phyloP scores from a whole-genome alignment of 2,797 vertebrate species.

The Cyprinella venusta region DNA sequence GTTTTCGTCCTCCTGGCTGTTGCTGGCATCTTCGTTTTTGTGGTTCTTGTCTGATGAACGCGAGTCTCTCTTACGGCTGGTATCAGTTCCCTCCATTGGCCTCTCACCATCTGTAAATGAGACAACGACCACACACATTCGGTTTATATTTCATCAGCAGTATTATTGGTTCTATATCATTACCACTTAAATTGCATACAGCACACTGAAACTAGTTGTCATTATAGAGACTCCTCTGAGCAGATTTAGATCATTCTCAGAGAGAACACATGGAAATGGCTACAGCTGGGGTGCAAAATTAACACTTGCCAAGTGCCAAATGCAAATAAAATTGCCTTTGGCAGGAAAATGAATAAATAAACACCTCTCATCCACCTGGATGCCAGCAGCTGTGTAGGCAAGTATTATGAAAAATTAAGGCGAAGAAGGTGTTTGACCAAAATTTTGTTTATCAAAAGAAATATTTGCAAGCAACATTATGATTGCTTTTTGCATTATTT shows the following conservation, averaged over 20 bases:
- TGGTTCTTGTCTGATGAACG: constrained; percentile 70
- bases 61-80: constrained; percentile 74
- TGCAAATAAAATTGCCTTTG: constrained; percentile 25
- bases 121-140: constrained; percentile 55
- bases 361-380: constrained; percentile 15
- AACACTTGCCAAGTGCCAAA: constrained; percentile 20
- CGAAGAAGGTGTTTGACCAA: constrained; percentile 8
- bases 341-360: constrained; percentile 17
- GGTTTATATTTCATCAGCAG: constrained; percentile 9
- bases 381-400: constrained; percentile 5
- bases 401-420: constrained; percentile 1
- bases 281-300: constrained; percentile 21
- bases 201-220: neutral
- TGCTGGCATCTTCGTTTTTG: constrained; percentile 85
- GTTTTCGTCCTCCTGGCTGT: constrained; percentile 89
- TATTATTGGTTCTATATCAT: constrained; percentile 14
- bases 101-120: constrained; percentile 85
- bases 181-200: constrained; percentile 33
- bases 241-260: neutral
- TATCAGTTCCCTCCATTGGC: constrained; percentile 82
- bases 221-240: neutral
- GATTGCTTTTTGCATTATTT: neutral
- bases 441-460: constrained; percentile 11
- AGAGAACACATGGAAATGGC: neutral
- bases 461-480: constrained; percentile 39